Conservation (phyloP, 2,888 invertebrate species). For the Ectemnius lituratus region DNA sequence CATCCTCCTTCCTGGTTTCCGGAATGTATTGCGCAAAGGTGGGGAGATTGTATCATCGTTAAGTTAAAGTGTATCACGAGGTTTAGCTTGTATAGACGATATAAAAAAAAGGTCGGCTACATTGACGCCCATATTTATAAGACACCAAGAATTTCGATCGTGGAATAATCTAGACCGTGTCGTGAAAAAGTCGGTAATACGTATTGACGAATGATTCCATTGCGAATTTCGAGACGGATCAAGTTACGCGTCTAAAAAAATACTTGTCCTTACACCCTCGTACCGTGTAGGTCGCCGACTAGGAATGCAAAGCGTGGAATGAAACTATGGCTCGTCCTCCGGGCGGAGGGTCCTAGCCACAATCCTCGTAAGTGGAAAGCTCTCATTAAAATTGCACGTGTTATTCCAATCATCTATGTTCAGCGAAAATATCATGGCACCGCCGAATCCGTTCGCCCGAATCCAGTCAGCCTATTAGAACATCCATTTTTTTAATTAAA, state of each 20-base stretch:
- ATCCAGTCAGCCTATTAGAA: constrained; percentile 81
- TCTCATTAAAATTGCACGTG: constrained; percentile 78
- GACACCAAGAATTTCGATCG: too few relatives aligned
- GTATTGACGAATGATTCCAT: not conserved
- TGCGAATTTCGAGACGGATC: not conserved
- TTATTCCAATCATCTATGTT: constrained; percentile 88
- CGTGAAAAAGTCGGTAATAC: not conserved
- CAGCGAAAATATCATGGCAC: constrained; percentile 91
- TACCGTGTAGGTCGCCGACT: not conserved
- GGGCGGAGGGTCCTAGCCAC: constrained; percentile 48
- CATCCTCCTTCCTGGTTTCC: too few relatives aligned
- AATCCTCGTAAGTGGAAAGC: constrained; percentile 77
- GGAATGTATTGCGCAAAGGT: too few relatives aligned
- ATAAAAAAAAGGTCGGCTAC: not conserved
- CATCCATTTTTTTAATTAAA: not conserved
- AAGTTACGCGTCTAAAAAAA: not conserved
- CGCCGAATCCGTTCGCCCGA: constrained; percentile 83
- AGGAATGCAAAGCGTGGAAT: constrained; percentile 4
- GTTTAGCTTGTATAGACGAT: constrained; percentile 1
- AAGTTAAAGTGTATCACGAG: not conserved
- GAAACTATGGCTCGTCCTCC: constrained; percentile 1
- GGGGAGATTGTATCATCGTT: not conserved
- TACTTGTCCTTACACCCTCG: not conserved
- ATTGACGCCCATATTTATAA: too few relatives aligned
- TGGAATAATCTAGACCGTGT: constrained; percentile 1